Conservation (phyloP, 2,797 vertebrate species). For the Melanotaenia parkinsoni region DNA sequence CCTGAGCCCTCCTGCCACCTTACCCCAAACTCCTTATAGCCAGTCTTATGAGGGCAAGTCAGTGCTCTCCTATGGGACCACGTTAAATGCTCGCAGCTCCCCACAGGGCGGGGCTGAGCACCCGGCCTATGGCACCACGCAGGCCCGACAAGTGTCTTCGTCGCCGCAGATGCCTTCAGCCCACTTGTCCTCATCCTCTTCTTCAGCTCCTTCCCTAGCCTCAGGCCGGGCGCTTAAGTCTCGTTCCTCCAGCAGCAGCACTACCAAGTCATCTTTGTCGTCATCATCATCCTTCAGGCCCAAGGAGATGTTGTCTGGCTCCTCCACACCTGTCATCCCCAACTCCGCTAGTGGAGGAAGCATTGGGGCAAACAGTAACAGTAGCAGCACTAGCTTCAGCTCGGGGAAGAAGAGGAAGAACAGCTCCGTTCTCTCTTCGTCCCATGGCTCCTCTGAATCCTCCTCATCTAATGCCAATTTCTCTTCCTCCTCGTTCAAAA, state of each 20-base stretch:
- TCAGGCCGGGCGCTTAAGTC: slow-evolving; percentile 95
- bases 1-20: slow-evolving; percentile 84
- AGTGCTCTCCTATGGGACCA: slow-evolving; percentile 93
- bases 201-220: slow-evolving; percentile 88
- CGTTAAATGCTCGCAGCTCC: slow-evolving; percentile 91
- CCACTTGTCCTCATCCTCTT: slow-evolving; percentile 89
- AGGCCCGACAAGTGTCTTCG: slow-evolving; percentile 96
- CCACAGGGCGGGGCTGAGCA: slow-evolving; percentile 88
- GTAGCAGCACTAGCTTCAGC: slow-evolving; percentile 85
- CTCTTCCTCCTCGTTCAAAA: slow-evolving; percentile 88
- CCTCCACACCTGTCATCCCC: slow-evolving; percentile 77
- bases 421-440: slow-evolving; percentile 87
- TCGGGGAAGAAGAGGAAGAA: slow-evolving; percentile 97
- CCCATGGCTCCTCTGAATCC: slow-evolving; percentile 84
- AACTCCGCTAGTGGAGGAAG: slow-evolving; percentile 81
- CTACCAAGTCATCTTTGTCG: slow-evolving; percentile 89
- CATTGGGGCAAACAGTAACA: slow-evolving; percentile 79
- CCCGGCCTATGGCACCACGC: slow-evolving; percentile 91
- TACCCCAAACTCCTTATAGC: slow-evolving; percentile 88
- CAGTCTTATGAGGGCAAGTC: slow-evolving; percentile 88
- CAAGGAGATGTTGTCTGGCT: slow-evolving; percentile 77
- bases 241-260: slow-evolving; percentile 88
- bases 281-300: slow-evolving; percentile 81
- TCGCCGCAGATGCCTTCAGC: slow-evolving; percentile 96
- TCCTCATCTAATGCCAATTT: slow-evolving; percentile 83